These are phyloP conservation scores for Heterochromis multidens DNA, from an alignment of 2,113 vertebrate species.

Conservation along the genomic window DNA sequence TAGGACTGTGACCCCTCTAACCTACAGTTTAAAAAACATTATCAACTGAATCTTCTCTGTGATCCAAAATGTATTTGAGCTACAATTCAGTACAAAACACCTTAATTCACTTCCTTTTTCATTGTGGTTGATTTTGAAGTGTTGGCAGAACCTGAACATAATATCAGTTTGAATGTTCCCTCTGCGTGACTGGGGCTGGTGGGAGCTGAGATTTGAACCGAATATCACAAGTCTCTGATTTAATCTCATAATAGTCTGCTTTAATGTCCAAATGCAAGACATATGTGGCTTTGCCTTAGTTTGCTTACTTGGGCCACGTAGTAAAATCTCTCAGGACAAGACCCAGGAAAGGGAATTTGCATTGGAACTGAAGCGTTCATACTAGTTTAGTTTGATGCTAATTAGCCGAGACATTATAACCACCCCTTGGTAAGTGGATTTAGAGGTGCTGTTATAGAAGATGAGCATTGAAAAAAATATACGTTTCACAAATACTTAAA, in stretches of 20 bases:
- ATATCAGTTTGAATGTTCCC: slow-evolving; percentile 49
- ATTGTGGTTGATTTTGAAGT: slow-evolving; percentile 19
- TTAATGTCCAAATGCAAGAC: slow-evolving; percentile 78
- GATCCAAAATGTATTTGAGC: background rate
- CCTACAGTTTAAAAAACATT: background rate
- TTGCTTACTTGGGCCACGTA: slow-evolving; percentile 47
- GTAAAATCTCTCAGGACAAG: slow-evolving; percentile 53
- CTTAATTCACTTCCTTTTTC: slow-evolving; percentile 18
- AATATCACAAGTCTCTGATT: slow-evolving; percentile 76
- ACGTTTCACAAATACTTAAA: background rate
- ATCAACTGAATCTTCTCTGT: background rate
- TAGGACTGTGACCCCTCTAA: background rate
- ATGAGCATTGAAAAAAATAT: slow-evolving; percentile 21
- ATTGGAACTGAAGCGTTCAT: slow-evolving; percentile 57
- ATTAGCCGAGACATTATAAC: slow-evolving; percentile 59
- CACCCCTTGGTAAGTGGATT: slow-evolving; percentile 46
- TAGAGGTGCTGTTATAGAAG: slow-evolving; percentile 15
- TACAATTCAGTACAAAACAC: slow-evolving; percentile 43
- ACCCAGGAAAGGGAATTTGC: slow-evolving; percentile 58
- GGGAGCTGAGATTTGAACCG: slow-evolving; percentile 59
- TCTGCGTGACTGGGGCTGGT: slow-evolving; percentile 71
- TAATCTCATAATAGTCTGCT: slow-evolving; percentile 77
- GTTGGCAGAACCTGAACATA: slow-evolving; percentile 41
- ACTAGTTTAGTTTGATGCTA: slow-evolving; percentile 65
- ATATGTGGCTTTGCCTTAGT: slow-evolving; percentile 68